phyloP scores from a whole-genome alignment of 2,113 vertebrate genomes.

The Paraplagusia blochii region DNA sequence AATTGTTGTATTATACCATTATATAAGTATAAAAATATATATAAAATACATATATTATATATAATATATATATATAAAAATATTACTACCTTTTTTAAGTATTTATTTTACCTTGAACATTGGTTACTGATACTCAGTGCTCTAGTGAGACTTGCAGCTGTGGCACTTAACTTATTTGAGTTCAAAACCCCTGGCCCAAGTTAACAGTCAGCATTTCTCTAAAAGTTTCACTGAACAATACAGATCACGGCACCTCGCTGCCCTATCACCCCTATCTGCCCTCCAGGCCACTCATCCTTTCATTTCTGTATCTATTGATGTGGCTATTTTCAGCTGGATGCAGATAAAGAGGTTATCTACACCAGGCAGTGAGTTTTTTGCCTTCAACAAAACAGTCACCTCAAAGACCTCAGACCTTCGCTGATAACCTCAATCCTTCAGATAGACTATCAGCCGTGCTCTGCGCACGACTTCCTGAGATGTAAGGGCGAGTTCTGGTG shows the following conservation, averaged over 20 bases:
- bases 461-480: conserved; percentile 23
- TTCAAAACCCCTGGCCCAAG: no score
- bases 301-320: conserved; percentile 35
- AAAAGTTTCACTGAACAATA: conserved; percentile 1
- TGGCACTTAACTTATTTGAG: no score
- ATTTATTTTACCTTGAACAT: no score
- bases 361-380: conserved; percentile 37
- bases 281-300: conserved; percentile 1
- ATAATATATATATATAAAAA: no score
- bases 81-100: no score
- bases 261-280: conserved; percentile 2
- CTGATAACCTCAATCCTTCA: conserved; percentile 56
- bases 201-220: neutral
- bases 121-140: no score
- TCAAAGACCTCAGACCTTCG: conserved; percentile 32
- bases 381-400: conserved; percentile 53
- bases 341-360: conserved; percentile 63
- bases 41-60: no score
- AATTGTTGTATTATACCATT: no score
- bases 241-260: neutral
- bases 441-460: conserved; percentile 54
- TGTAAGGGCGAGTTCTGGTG: neutral
- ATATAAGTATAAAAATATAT: no score
- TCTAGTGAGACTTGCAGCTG: no score
- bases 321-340: conserved; percentile 34